These are phyloP conservation scores for Drosophila nikananu DNA, from an alignment of 1,140 invertebrate species.

Conservation along the genomic window DNA sequence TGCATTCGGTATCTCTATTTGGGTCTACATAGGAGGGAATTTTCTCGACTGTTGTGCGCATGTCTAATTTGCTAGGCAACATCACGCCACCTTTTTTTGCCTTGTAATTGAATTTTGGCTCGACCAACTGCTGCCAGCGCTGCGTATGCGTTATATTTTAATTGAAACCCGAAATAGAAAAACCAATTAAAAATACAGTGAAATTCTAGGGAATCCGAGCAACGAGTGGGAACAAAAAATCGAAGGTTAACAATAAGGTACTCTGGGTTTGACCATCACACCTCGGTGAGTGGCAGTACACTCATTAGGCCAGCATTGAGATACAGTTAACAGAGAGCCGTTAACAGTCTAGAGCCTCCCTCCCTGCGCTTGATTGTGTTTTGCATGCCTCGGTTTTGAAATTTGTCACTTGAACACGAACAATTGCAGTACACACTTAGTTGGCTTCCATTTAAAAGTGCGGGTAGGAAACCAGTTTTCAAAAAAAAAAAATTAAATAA, in stretches of 20 bases:
- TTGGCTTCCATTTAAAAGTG: slow-evolving; percentile 61
- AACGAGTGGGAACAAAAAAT: neutral
- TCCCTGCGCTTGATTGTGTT: slow-evolving; percentile 6
- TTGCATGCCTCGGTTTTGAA: slow-evolving; percentile 43
- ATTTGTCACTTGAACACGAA: slow-evolving; percentile 54
- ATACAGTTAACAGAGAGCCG: slow-evolving; percentile 29
- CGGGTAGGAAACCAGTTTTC: slow-evolving; percentile 55
- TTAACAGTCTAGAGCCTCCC: slow-evolving; percentile 4
- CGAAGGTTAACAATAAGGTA: slow-evolving; percentile 12
- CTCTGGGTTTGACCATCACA: slow-evolving; percentile 20
- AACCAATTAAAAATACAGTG: slow-evolving; percentile 29
- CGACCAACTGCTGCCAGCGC: slow-evolving; percentile 1
- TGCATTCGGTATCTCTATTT: slow-evolving; percentile 10
- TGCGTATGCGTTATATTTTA: slow-evolving; percentile 67
- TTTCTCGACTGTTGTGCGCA: slow-evolving; percentile 20
- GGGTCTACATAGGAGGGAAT: slow-evolving; percentile 21
- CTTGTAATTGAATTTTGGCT: slow-evolving; percentile 26
- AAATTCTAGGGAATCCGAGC: slow-evolving; percentile 6
- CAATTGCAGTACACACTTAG: slow-evolving; percentile 68
- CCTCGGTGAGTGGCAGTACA: slow-evolving; percentile 1
- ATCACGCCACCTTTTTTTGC: slow-evolving; percentile 64
- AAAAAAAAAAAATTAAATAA: slow-evolving; percentile 1
- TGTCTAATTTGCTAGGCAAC: slow-evolving; percentile 58
- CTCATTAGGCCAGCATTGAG: slow-evolving; percentile 17
- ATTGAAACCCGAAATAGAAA: slow-evolving; percentile 50